A percentile compares a stretch with the other conserved stretches of the same genome.
Evolutionary conservation across 2,888 invertebrate genomes (phyloP).

Genomic region (Rhaphigaster nebulosa): DNA sequence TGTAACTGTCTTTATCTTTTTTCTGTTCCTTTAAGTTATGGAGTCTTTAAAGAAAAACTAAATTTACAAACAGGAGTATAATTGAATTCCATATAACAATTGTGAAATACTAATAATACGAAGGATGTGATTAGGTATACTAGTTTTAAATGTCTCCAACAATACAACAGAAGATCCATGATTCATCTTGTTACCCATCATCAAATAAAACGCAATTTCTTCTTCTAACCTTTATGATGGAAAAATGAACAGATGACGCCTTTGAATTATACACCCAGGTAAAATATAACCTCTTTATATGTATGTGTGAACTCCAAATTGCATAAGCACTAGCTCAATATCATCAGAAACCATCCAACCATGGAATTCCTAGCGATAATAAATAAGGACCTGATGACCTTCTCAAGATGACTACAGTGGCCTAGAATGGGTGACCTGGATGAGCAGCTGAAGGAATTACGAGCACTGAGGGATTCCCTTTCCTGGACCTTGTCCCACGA

Average conservation of each 20-base stretch:
- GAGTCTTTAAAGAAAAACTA: too few relatives aligned
- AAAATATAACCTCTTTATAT: conserved; percentile 11
- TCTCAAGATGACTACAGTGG: background rate
- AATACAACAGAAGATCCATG: too few relatives aligned
- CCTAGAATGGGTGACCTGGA: background rate
- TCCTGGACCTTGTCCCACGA: conserved; percentile 33
- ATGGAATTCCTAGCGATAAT: background rate
- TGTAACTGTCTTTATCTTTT: too few relatives aligned
- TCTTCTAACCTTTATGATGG: background rate
- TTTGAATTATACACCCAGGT: background rate
- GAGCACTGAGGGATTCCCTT: conserved; percentile 30
- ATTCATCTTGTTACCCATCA: background rate
- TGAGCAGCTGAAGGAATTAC: conserved; percentile 31
- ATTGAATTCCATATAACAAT: too few relatives aligned
- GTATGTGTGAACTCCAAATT: background rate
- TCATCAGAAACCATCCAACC: background rate
- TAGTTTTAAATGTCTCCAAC: too few relatives aligned
- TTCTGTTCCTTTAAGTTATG: too few relatives aligned
- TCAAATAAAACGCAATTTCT: background rate
- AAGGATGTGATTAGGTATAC: too few relatives aligned
- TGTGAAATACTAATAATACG: too few relatives aligned
- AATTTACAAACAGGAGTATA: too few relatives aligned
- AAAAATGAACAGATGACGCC: background rate
- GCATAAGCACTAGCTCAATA: background rate
- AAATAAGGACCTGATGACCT: background rate